Base-by-base conservation (phyloP, 2,113 vertebrate species). In the Ivindomyrus marchei region DNA sequence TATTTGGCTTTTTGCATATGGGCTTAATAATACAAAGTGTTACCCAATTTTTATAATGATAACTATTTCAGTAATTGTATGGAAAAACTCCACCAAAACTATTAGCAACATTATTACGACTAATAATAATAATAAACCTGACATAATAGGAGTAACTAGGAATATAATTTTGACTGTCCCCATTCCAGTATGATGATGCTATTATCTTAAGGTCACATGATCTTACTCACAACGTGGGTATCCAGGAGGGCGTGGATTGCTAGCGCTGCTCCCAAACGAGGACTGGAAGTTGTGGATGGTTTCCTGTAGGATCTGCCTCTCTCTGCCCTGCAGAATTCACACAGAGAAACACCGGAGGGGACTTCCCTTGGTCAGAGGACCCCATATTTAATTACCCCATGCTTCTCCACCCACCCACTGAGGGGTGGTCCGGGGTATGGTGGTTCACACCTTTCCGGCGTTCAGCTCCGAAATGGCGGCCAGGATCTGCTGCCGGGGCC, bases 201-300 rank as follows among this genome's bases (percentile, higher is more conserved):
- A 84, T 47, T 24, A n/a, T 21, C 6, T 50, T 31, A 27, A 87
- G 27, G 31, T 8, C 19, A 47, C 42, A 21, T 10, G 46, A n/a
- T 1, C 2, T 85, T 93, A 97, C 95, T 96, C 94, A 98, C 98
- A 97, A 83, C 96, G 97, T 4, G 96, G 95, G 89, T 96, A 96
- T 90, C 97, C 97, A 83, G 95, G 93, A 0, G 96, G 96, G 42
- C 97, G 95, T 7, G 97, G 96, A 94, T 99, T 99, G 92, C 98
- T 99, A 89, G 98, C 98, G 7, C 98, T 99, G 91, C 98, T 99
- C 70, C 98, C 98, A 92, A 99, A 99, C 2, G 98, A 99, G 0
- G 98, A 99, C 92, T 99, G 98, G 94, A 99, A 99, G 94, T 98
- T 99, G 92, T 99, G 97, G 93, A 99, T 99, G 74, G 98, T 99